Evolutionary conservation across 2,888 invertebrate species (phyloP), one percentile per base, ranked within the genome.

Genomic region (Athalia cordata): DNA sequence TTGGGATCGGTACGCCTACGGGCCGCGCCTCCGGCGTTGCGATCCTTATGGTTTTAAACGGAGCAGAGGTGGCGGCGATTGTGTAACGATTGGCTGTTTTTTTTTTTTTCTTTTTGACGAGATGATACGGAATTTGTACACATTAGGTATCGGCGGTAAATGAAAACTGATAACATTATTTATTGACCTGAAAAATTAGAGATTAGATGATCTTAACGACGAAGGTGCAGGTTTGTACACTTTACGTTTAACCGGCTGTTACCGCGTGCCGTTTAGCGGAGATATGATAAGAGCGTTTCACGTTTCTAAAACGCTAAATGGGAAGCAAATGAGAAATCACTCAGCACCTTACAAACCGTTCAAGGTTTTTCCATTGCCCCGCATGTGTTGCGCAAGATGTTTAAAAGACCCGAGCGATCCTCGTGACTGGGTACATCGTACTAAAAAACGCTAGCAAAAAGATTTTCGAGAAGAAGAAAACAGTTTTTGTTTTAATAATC

Each of bases 241-340:
- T 5, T 64, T 15, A 7, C 29, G 43, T 5, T 29, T 64, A 64
- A 43, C 43, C 43, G 62, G 4, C 5, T 15, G 52, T 29, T 29
- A 7, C 62, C 59, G 3, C 72, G 62, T 62, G 62, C 49, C 62
- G 5, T 75, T 75, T 75, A 75, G 75, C 75, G 15, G 11, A 15
- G 59, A 29, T 29, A 62, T 29, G 75, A 75, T 75, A 75, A 75
- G 75, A 75, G 52, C 50, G 9, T 43, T 29, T 29, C 29, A 29
- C 29, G 29, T 29, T 29, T 29, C 29, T 29, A 29, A 29, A 29
- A 47, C 62, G 62, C 75, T 75, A 75, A 75, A 75, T 50, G 52
- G n/a, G 43, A 61, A 62, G 62, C 47, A 75, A 75, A 75, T 50
- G 62, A 75, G 62, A 75, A 75, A 75, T 75, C 74, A 62, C 15